Percentiles rank a stretch among this genome's conserved stretches.
Conservation (phyloP, 2,797 vertebrate genomes). For the Acomys russatus region DNA sequence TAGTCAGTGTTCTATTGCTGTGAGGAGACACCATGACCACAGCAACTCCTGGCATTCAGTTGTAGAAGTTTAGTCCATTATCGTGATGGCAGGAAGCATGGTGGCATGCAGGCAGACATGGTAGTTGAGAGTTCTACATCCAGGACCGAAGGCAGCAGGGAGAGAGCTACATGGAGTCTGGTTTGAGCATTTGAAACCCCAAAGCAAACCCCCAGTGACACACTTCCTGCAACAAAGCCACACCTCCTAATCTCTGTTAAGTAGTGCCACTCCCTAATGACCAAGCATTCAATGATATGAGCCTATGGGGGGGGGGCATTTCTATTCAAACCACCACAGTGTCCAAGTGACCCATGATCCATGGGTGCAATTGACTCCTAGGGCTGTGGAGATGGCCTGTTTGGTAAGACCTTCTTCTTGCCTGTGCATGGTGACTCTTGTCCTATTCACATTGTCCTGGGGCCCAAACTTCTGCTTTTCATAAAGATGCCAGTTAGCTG, state of each 20-base stretch:
- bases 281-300: background rate
- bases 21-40: background rate
- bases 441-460: background rate
- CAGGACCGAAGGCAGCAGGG: background rate
- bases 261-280: background rate
- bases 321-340: background rate
- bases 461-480: background rate
- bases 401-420: background rate
- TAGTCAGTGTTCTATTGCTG: background rate
- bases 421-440: background rate
- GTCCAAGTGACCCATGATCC: too few species aligned
- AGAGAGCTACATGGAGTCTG: background rate
- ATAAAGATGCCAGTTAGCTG: background rate
- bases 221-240: background rate
- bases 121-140: background rate
- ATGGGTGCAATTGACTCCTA: background rate
- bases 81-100: background rate
- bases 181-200: background rate
- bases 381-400: too few species aligned
- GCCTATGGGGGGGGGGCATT: background rate
- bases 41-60: background rate
- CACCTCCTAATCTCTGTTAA: background rate
- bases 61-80: background rate
- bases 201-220: background rate
- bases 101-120: background rate